These are phyloP conservation scores for Andrena flavipes DNA, from an alignment of 2,888 invertebrate species.

Conservation along the genomic window DNA sequence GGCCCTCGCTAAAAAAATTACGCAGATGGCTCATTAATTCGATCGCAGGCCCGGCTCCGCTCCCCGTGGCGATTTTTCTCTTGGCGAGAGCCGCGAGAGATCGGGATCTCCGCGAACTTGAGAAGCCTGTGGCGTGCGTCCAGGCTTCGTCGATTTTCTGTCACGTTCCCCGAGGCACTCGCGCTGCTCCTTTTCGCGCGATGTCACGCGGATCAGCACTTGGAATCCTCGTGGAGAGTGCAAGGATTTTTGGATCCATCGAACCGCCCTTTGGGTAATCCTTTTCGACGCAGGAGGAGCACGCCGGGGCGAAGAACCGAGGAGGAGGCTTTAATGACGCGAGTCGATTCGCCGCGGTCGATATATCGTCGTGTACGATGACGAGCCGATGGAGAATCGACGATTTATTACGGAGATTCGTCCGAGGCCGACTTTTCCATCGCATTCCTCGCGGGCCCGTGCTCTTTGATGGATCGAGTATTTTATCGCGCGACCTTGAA, in stretches of 20 bases:
- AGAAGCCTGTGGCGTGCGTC: conserved; percentile 21
- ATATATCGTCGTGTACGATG: conserved; percentile 74
- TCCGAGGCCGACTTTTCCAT: conserved; percentile 61
- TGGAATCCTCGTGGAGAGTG: not conserved
- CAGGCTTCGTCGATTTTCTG: conserved; percentile 15
- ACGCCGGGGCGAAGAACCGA: conserved; percentile 37
- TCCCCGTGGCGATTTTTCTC: conserved; percentile 52
- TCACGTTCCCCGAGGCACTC: not conserved
- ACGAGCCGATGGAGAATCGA: conserved; percentile 70
- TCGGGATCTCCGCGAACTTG: conserved; percentile 48
- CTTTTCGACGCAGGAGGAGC: conserved; percentile 9
- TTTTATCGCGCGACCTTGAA: conserved; percentile 63
- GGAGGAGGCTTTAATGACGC: conserved; percentile 70
- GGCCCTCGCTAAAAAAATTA: conserved; percentile 54
- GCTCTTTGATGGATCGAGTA: conserved; percentile 50
- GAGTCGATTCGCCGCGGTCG: conserved; percentile 72
- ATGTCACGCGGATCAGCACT: not conserved
- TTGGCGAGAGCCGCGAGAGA: conserved; percentile 36
- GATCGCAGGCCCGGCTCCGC: conserved; percentile 23
- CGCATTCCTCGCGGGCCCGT: conserved; percentile 24
- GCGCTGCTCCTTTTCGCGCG: not conserved
- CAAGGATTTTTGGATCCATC: not conserved
- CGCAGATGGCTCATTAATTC: conserved; percentile 64
- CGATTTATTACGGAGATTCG: conserved; percentile 70
- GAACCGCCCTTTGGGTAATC: not conserved